Conservation (phyloP, 2,797 vertebrate genomes). For the Ctenopoma multispine region DNA sequence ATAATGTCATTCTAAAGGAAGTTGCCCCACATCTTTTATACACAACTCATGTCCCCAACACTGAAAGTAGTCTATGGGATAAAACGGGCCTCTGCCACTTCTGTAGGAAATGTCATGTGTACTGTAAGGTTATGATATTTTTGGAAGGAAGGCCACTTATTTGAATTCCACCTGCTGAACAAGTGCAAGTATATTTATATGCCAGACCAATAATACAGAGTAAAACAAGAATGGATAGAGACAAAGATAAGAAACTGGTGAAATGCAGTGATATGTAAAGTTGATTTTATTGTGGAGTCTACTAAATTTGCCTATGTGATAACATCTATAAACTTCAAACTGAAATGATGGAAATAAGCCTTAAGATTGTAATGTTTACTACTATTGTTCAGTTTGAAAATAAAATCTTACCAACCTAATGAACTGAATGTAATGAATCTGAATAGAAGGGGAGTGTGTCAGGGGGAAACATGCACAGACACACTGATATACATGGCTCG, state of each 20-base stretch:
- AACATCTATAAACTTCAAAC: conserved; percentile 27
- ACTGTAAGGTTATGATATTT: conserved; percentile 19
- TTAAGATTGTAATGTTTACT: conserved; percentile 34
- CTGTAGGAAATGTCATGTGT: conserved; percentile 18
- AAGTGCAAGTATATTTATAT: conserved; percentile 24
- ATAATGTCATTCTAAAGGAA: conserved; percentile 71
- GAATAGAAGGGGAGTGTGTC: conserved; percentile 21
- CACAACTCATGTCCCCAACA: conserved; percentile 49
- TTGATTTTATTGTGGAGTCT: conserved; percentile 29
- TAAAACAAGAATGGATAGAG: conserved; percentile 19
- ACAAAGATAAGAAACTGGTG: conserved; percentile 23
- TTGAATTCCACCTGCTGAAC: conserved; percentile 26
- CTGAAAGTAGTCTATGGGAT: conserved; percentile 19
- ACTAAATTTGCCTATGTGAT: conserved; percentile 40
- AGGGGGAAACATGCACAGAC: conserved; percentile 24
- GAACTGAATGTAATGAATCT: conserved; percentile 44
- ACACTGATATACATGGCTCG: conserved; percentile 16
- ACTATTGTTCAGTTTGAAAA: conserved; percentile 40
- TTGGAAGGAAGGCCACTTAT: background rate
- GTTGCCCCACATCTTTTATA: conserved; percentile 42
- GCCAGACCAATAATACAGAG: conserved; percentile 15
- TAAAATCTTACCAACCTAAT: conserved; percentile 42
- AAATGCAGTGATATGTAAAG: background rate
- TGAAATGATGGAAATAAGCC: conserved; percentile 31
- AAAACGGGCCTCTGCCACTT: conserved; percentile 11